A percentile compares a stretch with the other conserved stretches of the same genome.
These are phyloP conservation scores for Subacronicta megacephala DNA, from an alignment of 2,888 invertebrate genomes.

Conservation along the genomic window DNA sequence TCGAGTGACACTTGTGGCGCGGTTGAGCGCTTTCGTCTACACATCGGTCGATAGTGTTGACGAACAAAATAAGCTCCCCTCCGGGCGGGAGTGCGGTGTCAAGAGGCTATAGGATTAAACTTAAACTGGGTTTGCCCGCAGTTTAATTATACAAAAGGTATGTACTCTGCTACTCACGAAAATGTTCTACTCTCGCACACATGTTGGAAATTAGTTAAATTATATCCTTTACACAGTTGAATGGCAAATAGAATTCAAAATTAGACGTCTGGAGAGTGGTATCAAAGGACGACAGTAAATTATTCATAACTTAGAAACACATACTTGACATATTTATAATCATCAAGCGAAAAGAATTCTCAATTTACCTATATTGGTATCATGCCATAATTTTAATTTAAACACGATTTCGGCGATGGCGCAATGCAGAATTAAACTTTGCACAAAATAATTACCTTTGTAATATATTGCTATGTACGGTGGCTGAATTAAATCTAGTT, in stretches of 20 bases:
- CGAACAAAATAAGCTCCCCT: constrained; percentile 88
- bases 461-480: constrained; percentile 60
- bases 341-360: constrained; percentile 51
- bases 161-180: constrained; percentile 77
- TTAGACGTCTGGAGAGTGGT: constrained; percentile 74
- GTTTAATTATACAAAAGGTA: constrained; percentile 89
- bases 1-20: constrained; percentile 73
- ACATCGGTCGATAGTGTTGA: constrained; percentile 87
- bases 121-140: constrained; percentile 87
- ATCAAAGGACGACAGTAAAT: constrained; percentile 67
- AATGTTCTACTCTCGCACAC: constrained; percentile 77
- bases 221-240: constrained; percentile 78
- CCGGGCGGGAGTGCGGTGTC: constrained; percentile 84
- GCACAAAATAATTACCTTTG: constrained; percentile 68
- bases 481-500: constrained; percentile 65
- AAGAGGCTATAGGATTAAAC: constrained; percentile 90
- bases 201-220: constrained; percentile 84
- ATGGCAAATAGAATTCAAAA: constrained; percentile 81
- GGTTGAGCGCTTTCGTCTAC: constrained; percentile 80
- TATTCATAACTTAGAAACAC: constrained; percentile 60
- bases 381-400: constrained; percentile 66
- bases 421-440: constrained; percentile 79
- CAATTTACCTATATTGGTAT: constrained; percentile 56
- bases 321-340: constrained; percentile 52
- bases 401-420: constrained; percentile 68